These are phyloP conservation scores for Eupithecia inturbata DNA, from an alignment of 2,888 invertebrate species.

Conservation along the genomic window DNA sequence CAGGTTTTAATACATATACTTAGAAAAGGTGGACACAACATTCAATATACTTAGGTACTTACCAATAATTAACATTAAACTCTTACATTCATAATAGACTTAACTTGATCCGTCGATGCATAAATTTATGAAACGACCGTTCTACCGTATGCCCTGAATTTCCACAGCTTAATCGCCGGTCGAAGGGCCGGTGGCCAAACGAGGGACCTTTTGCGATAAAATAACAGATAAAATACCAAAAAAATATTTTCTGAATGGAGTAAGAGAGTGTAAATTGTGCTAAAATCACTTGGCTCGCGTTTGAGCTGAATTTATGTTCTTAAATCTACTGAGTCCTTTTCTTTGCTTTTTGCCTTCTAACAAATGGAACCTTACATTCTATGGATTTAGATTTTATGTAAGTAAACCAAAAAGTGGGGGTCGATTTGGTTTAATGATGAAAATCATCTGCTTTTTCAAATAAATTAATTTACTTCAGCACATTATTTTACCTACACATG, in stretches of 20 bases:
- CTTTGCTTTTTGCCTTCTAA: neutral
- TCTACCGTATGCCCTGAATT: neutral
- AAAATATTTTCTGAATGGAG: slow-evolving; percentile 17
- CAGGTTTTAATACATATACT: too few species aligned
- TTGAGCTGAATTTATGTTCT: slow-evolving; percentile 15
- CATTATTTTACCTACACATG: too few species aligned
- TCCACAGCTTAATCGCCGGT: neutral
- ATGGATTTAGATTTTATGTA: neutral
- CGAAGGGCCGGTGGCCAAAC: neutral
- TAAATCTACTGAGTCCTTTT: slow-evolving; percentile 10
- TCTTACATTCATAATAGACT: neutral
- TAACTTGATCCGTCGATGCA: neutral
- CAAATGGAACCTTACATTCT: neutral
- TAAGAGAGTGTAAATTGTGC: slow-evolving; percentile 14
- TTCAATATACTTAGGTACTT: too few species aligned
- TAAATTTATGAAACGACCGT: neutral
- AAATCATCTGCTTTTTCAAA: too few species aligned
- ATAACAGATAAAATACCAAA: slow-evolving; percentile 17
- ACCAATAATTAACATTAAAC: too few species aligned
- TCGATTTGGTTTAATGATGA: neutral
- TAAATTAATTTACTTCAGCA: too few species aligned
- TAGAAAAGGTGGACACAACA: too few species aligned
- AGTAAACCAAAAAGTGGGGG: neutral
- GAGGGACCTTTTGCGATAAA: slow-evolving; percentile 16
- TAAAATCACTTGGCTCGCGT: slow-evolving; percentile 17